Evolutionary conservation across 2,113 vertebrate genomes (phyloP).

Genomic region (Catharus minimus): DNA sequence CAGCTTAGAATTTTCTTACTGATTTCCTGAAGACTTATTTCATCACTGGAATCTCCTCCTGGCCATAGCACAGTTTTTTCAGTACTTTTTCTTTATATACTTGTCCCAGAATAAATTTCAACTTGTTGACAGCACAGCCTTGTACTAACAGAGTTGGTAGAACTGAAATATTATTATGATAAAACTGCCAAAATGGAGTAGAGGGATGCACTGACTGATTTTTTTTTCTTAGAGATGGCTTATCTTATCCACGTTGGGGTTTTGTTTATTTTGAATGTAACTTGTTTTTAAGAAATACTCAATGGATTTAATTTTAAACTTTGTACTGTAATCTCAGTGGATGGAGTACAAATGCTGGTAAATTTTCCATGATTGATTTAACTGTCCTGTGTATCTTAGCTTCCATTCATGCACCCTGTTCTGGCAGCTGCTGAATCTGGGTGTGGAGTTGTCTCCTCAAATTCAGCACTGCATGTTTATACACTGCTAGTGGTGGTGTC

Average conservation of each 20-base stretch:
- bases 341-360: neutral
- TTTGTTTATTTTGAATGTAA: neutral
- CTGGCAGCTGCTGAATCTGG: neutral
- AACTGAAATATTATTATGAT: slow-evolving; percentile 1
- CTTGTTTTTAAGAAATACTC: neutral
- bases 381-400: neutral
- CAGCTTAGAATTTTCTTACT: neutral
- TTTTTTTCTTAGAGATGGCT: neutral
- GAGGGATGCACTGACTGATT: neutral
- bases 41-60: neutral
- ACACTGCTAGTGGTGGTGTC: neutral
- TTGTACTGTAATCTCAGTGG: neutral
- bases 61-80: neutral
- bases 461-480: neutral
- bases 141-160: neutral
- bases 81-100: neutral
- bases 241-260: neutral
- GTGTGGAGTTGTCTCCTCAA: neutral
- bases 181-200: neutral
- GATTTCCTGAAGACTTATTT: slow-evolving; percentile 36
- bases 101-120: slow-evolving; percentile 8
- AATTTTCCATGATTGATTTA: neutral
- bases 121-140: neutral
- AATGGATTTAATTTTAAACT: neutral
- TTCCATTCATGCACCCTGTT: neutral